A percentile compares a stretch with the other conserved stretches of the same genome.
These are phyloP conservation scores for Echinometra lucunter DNA, from an alignment of 53 echinoderm and acorn worm genomes.

Conservation along the genomic window DNA sequence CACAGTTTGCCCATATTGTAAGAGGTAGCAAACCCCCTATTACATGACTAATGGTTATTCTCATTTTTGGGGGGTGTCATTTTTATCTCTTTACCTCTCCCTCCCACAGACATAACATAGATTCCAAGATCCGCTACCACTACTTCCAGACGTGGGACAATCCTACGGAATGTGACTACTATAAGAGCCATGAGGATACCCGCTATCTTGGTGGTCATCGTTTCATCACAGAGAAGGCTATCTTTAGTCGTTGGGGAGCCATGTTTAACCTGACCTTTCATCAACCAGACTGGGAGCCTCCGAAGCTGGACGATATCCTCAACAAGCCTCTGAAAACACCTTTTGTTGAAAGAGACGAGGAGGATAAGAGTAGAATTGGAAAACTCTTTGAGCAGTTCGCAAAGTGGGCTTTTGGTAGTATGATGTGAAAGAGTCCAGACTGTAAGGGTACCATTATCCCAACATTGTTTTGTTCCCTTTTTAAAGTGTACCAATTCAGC, in stretches of 20 bases:
- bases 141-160: conserved; percentile 90
- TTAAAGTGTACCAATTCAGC: too few relatives aligned
- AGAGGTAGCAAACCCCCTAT: neutral
- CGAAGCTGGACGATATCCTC: conserved; percentile 16
- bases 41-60: neutral
- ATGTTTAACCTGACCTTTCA: conserved; percentile 95
- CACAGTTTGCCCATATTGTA: too few relatives aligned
- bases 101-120: conserved; percentile 71
- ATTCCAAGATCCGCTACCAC: conserved; percentile 90
- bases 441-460: too few relatives aligned
- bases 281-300: conserved; percentile 86
- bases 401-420: conserved; percentile 75
- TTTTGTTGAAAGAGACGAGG: conserved; percentile 79
- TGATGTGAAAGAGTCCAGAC: conserved; percentile 55
- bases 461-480: too few relatives aligned
- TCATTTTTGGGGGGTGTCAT: too few relatives aligned
- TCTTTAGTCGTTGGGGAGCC: conserved; percentile 92
- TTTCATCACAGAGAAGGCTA: conserved; percentile 96
- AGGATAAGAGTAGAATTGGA: conserved; percentile 57
- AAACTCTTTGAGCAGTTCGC: conserved; percentile 74
- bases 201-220: conserved; percentile 82
- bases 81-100: neutral
- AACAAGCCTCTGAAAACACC: conserved; percentile 87
- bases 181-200: conserved; percentile 90
- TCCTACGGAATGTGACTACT: conserved; percentile 92